Evolutionary conservation across 1,140 invertebrate genomes (phyloP).

Genomic region (Scylla paramamosain): DNA sequence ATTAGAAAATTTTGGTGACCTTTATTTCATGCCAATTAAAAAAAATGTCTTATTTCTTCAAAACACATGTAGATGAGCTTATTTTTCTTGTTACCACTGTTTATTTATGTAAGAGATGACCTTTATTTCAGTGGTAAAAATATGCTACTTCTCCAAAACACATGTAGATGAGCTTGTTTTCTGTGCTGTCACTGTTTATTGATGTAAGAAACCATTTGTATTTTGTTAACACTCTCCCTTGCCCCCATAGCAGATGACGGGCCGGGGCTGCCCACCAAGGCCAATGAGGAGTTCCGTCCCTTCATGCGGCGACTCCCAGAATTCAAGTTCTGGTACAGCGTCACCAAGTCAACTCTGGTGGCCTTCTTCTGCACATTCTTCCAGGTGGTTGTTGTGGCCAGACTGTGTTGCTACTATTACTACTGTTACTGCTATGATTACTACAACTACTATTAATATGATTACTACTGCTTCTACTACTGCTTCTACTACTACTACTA

Average conservation of each 20-base stretch:
- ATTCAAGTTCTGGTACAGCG: constrained; percentile 99
- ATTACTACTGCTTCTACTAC: background rate
- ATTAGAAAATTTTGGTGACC: no score
- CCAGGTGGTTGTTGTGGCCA: constrained; percentile 83
- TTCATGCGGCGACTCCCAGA: constrained; percentile 98
- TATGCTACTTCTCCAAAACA: no score
- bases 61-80: no score
- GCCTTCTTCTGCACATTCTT: constrained; percentile 97
- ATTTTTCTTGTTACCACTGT: no score
- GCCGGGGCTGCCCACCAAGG: constrained; percentile 94
- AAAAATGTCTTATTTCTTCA: no score
- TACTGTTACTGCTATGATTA: background rate
- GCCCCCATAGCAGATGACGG: constrained; percentile 85
- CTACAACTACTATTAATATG: no score
- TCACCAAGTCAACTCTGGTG: constrained; percentile 96
- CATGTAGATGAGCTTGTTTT: no score
- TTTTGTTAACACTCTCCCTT: background rate
- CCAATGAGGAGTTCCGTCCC: constrained; percentile 98
- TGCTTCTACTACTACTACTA: background rate
- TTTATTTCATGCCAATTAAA: no score
- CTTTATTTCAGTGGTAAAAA: no score
- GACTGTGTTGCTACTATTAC: background rate
- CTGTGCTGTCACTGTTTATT: no score
- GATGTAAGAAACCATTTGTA: background rate
- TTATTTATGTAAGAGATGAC: no score